Base-by-base conservation (phyloP, 2,888 invertebrate species). In the Saturnia japonica region DNA sequence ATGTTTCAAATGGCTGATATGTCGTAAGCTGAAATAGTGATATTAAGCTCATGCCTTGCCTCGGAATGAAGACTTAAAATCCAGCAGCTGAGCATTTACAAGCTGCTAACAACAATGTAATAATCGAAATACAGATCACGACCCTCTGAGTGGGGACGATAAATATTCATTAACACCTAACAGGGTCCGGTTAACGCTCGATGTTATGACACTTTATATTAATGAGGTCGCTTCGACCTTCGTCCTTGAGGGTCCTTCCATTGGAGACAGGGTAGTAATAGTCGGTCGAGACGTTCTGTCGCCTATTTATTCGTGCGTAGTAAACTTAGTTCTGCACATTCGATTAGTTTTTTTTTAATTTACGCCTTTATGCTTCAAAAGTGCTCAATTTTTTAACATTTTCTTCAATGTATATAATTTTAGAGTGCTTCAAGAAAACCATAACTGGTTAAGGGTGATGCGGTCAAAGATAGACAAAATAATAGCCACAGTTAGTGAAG, bases 101-200 rank as follows among this genome's bases (percentile, higher is more conserved):
- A 22, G 8, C n/a, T 54, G 22, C 7, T 54, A 54, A 40, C 19
- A 64, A 64, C n/a, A 40, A 40, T 40, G 19, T 40, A 64, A 40
- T 34, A 40, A 16, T 40, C n/a, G 34, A 40, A 64, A 40, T 9
- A 64, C 64, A 64, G 40, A 40, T 40, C 64, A 64, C 40, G n/a
- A 40, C 28, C 57, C 57, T 14, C 57, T 28, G 40, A 64, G 34
- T 40, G 40, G 14, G n/a, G 40, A n/a, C 64, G 54, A 73, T 73
- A 71, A 73, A 73, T 73, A 71, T 73, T 71, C 71, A 73, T 68
- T 68, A 64, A 40, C 64, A 19, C 19, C 40, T 64, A n/a, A 64
- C 25, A 64, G 19, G 25, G 40, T 40, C 64, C 64, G 64, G 40
- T 64, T 64, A 64, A 19, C 64, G 40, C 14, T 8, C 64, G 19